Conservation (phyloP, 2,888 invertebrate genomes). For the Chaetogeoica ovagalla region DNA sequence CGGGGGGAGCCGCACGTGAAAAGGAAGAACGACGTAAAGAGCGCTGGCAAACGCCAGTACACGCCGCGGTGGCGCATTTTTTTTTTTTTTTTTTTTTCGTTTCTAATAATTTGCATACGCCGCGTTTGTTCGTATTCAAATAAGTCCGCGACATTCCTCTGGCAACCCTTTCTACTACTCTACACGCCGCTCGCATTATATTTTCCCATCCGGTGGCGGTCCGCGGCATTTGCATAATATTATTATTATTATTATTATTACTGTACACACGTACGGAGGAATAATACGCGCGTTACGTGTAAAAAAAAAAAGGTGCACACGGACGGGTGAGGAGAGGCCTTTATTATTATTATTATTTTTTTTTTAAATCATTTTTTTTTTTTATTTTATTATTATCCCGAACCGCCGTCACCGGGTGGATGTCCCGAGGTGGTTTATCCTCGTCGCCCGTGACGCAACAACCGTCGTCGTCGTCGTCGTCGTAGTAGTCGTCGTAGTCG, state of each 20-base stretch:
- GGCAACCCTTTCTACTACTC: conserved; percentile 49
- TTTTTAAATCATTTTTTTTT: conserved; percentile 23
- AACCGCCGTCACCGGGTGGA: conserved; percentile 4
- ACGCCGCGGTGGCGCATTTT: conserved; percentile 33
- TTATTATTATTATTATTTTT: conserved; percentile 23
- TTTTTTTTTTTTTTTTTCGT: no score
- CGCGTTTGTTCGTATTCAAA: conserved; percentile 36
- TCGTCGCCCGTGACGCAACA: conserved; percentile 35
- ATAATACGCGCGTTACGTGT: no score
- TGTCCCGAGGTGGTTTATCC: conserved; percentile 39
- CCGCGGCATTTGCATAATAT: conserved; percentile 50
- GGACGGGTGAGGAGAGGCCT: conserved; percentile 22
- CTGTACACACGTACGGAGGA: no score
- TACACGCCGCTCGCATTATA: not conserved
- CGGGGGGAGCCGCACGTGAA: not conserved
- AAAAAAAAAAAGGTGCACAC: not conserved
- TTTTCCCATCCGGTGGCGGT: conserved; percentile 42
- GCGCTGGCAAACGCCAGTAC: not conserved
- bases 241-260: not conserved
- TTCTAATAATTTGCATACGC: conserved; percentile 42
- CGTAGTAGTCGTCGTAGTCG: conserved; percentile 9
- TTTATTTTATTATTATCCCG: not conserved
- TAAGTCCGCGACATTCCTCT: conserved; percentile 47
- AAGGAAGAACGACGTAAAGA: conserved; percentile 3
- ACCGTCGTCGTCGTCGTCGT: not conserved